These are phyloP conservation scores for Acipenser ruthenus DNA, from an alignment of 2,797 vertebrate genomes.

Conservation along the genomic window DNA sequence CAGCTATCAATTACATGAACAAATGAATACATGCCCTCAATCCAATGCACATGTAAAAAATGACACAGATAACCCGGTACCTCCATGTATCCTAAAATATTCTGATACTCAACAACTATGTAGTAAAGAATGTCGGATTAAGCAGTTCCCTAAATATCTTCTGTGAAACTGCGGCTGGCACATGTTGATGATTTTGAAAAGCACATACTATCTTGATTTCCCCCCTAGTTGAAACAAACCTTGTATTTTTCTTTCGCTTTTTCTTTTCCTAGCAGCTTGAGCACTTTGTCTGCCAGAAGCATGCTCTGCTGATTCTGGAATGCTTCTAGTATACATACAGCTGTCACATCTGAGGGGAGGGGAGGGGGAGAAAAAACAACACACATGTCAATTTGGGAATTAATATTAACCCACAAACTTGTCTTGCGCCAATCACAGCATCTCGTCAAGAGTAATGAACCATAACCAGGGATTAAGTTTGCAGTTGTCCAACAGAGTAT, in stretches of 20 bases:
- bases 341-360: slow-evolving; percentile 79
- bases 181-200: too few relatives aligned
- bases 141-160: too few relatives aligned
- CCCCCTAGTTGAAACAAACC: slow-evolving; percentile 49
- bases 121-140: too few relatives aligned
- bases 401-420: too few relatives aligned
- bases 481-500: neutral
- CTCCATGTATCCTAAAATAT: too few relatives aligned
- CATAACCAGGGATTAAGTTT: neutral
- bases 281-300: slow-evolving; percentile 93
- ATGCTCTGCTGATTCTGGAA: slow-evolving; percentile 99
- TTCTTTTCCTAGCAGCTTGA: slow-evolving; percentile 95
- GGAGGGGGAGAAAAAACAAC: neutral
- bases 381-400: neutral
- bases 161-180: too few relatives aligned
- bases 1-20: too few relatives aligned
- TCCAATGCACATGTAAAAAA: too few relatives aligned
- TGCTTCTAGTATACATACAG: slow-evolving; percentile 94
- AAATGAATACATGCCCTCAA: too few relatives aligned
- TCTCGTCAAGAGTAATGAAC: neutral
- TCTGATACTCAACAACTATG: too few relatives aligned
- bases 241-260: slow-evolving; percentile 99
- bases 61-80: too few relatives aligned
- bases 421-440: neutral
- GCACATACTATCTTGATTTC: too few relatives aligned